A percentile compares a stretch with the other conserved stretches of the same genome.
These are phyloP conservation scores for Tauraco erythrolophus DNA, from an alignment of 2,113 vertebrate genomes.

Conservation along the genomic window DNA sequence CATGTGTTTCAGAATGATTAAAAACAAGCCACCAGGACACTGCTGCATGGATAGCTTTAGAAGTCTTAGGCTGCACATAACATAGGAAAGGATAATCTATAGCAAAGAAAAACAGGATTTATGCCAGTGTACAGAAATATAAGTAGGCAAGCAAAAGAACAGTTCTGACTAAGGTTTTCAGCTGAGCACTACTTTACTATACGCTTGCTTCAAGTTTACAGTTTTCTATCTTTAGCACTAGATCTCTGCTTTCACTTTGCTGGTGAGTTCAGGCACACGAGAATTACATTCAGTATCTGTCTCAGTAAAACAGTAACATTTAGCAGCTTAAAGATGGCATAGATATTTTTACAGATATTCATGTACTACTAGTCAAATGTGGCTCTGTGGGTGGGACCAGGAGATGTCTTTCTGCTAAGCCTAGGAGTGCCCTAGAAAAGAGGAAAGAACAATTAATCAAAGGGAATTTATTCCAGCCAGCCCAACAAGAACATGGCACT, in stretches of 20 bases:
- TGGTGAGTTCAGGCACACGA: constrained; percentile 82
- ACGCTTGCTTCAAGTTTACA: constrained; percentile 44
- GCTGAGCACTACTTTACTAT: not conserved
- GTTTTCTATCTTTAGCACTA: constrained; percentile 36
- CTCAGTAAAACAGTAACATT: constrained; percentile 76
- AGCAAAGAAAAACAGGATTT: constrained; percentile 17
- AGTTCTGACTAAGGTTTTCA: not conserved
- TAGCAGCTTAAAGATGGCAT: constrained; percentile 80
- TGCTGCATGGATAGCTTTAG: not conserved
- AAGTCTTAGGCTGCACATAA: constrained; percentile 5
- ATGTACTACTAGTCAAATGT: constrained; percentile 83
- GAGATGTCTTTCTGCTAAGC: constrained; percentile 90
- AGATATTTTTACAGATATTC: constrained; percentile 25
- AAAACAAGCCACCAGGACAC: not conserved
- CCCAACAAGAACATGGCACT: not conserved
- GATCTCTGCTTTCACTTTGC: constrained; percentile 65
- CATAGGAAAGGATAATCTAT: not conserved
- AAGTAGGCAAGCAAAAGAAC: not conserved
- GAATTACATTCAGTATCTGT: constrained; percentile 84
- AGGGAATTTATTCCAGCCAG: not conserved
- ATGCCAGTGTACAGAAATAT: not conserved
- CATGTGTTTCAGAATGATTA: constrained; percentile 35
- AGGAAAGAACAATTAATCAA: not conserved
- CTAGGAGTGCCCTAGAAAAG: constrained; percentile 89
- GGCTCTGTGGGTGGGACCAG: constrained; percentile 87